phyloP scores from a whole-genome alignment of 2,888 invertebrate genomes.

The Drosophila meridionalis region DNA sequence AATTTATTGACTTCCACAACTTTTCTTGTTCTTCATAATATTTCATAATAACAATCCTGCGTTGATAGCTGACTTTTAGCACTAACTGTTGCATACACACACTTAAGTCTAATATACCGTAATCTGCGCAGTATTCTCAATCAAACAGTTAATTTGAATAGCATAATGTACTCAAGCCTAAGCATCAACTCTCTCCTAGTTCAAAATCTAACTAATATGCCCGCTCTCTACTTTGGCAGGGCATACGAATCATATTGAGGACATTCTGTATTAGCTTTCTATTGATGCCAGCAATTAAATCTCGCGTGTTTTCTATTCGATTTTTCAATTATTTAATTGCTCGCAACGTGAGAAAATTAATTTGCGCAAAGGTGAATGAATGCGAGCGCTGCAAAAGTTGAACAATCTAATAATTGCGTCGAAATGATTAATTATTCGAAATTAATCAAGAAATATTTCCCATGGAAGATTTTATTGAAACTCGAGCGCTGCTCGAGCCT shows the following conservation, averaged over 20 bases:
- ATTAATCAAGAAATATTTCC: neutral
- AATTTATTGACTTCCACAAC: neutral
- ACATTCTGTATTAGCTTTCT: slow-evolving; percentile 66
- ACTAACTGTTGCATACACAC: too few relatives aligned
- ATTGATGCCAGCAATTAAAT: slow-evolving; percentile 58
- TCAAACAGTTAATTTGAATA: too few relatives aligned
- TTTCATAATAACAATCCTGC: too few relatives aligned
- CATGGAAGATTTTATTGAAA: neutral
- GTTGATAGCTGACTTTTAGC: too few relatives aligned
- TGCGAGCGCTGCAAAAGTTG: slow-evolving; percentile 25
- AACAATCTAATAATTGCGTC: neutral
- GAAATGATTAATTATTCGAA: slow-evolving; percentile 1
- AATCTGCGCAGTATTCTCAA: too few relatives aligned
- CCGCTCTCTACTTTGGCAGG: neutral
- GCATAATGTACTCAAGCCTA: too few relatives aligned
- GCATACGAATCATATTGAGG: slow-evolving; percentile 16
- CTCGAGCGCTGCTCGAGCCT: neutral
- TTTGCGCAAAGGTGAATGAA: slow-evolving; percentile 39
- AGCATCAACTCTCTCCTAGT: neutral
- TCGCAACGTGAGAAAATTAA: slow-evolving; percentile 73
- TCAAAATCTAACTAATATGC: neutral
- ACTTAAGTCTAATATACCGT: too few relatives aligned
- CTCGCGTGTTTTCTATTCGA: slow-evolving; percentile 15
- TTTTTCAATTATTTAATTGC: slow-evolving; percentile 70
- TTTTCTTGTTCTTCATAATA: neutral